A percentile compares a stretch with the other conserved stretches of the same genome.
Evolutionary conservation across 2,113 vertebrate genomes (phyloP).

Genomic region (Lathamus discolor): DNA sequence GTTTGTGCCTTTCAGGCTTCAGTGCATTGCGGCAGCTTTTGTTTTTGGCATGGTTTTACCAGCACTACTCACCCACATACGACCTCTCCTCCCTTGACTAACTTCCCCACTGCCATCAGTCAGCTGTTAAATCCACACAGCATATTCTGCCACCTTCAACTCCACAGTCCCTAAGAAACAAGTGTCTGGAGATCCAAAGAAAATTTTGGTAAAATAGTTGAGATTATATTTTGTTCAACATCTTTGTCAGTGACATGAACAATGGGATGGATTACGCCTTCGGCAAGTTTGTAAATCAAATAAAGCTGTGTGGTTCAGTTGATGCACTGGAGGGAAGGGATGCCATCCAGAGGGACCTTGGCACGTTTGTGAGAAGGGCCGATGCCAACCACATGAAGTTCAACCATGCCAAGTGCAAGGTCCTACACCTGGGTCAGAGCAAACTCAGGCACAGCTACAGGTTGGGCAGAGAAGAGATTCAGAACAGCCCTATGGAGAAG

Average conservation of each 20-base stretch:
- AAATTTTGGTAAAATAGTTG: background rate
- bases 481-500: too few species aligned
- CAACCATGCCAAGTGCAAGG: too few species aligned
- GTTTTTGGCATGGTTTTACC: accelerated
- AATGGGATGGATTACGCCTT: background rate
- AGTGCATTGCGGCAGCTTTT: background rate
- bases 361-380: background rate
- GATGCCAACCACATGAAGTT: background rate
- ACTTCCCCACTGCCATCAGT: background rate
- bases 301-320: background rate
- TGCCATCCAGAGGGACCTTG: background rate
- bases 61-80: accelerated
- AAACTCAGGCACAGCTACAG: too few species aligned
- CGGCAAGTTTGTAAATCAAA: background rate
- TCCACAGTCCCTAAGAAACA: background rate
- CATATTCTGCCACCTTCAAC: background rate
- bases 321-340: background rate
- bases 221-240: background rate
- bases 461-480: too few species aligned
- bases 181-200: accelerated
- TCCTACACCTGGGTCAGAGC: too few species aligned
- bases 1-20: accelerated
- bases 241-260: background rate
- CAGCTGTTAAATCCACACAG: background rate
- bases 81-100: background rate